A percentile compares a stretch with the other conserved stretches of the same genome.
Evolutionary conservation across 2,888 invertebrate species (phyloP).

Genomic region (Hecatera dysodea): DNA sequence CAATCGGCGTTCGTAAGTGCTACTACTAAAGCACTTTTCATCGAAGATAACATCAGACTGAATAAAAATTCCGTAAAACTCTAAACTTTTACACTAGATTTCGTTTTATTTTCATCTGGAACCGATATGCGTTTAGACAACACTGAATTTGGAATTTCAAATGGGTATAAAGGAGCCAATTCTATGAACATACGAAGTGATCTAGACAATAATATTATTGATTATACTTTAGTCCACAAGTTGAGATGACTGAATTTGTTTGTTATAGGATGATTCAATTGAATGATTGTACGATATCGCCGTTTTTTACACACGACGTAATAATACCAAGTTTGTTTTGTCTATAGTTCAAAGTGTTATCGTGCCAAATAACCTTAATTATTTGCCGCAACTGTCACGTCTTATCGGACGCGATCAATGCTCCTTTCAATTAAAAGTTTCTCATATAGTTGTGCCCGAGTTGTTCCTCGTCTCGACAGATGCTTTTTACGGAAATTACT

Average conservation of each 20-base stretch:
- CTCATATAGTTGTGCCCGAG: slow-evolving; percentile 70
- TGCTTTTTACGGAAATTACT: slow-evolving; percentile 74
- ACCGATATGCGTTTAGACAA: slow-evolving; percentile 27
- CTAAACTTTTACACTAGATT: slow-evolving; percentile 45
- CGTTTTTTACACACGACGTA: not conserved
- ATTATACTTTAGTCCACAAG: slow-evolving; percentile 11
- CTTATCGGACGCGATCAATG: slow-evolving; percentile 78
- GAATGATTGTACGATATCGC: slow-evolving; percentile 4
- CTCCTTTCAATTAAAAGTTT: slow-evolving; percentile 87
- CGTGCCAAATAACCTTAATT: slow-evolving; percentile 12
- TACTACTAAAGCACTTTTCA: slow-evolving; percentile 20
- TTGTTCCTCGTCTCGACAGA: slow-evolving; percentile 60
- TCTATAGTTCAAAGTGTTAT: slow-evolving; percentile 16
- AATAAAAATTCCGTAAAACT: slow-evolving; percentile 36
- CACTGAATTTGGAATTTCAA: slow-evolving; percentile 44
- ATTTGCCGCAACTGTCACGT: slow-evolving; percentile 40
- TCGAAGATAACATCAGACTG: slow-evolving; percentile 34
- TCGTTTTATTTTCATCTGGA: slow-evolving; percentile 53
- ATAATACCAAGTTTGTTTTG: slow-evolving; percentile 24
- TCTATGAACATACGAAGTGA: slow-evolving; percentile 14
- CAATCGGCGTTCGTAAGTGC: slow-evolving; percentile 20
- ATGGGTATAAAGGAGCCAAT: slow-evolving; percentile 18
- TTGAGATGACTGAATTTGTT: not conserved
- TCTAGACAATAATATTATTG: not conserved
- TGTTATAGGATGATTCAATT: slow-evolving; percentile 6